Conservation (phyloP, 2,888 invertebrate species). For the Neocrepidodera transversa region DNA sequence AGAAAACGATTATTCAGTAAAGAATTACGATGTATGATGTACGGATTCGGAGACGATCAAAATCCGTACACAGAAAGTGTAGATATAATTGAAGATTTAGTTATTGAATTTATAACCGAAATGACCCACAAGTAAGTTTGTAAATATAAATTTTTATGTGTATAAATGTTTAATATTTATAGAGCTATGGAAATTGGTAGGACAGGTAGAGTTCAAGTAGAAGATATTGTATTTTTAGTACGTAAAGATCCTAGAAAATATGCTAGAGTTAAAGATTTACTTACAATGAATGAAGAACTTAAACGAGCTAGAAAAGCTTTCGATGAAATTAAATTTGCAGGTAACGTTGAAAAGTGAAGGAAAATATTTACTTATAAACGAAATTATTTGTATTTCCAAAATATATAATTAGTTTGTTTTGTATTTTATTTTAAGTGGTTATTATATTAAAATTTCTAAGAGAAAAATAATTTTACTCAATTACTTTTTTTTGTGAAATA, state of each 20-base stretch:
- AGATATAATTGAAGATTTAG: slow-evolving; percentile 95
- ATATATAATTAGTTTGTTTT: too few relatives aligned
- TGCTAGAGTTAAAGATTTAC: slow-evolving; percentile 93
- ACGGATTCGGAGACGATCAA: slow-evolving; percentile 99
- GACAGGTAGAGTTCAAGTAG: slow-evolving; percentile 96
- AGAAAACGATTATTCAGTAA: slow-evolving; percentile 89
- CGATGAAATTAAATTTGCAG: slow-evolving; percentile 97
- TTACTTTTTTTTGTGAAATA: too few relatives aligned
- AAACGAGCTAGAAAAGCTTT: slow-evolving; percentile 99
- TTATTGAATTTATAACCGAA: slow-evolving; percentile 96
- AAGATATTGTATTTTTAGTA: slow-evolving; percentile 96
- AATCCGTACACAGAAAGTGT: slow-evolving; percentile 99
- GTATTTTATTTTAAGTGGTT: too few relatives aligned
- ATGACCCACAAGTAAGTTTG: slow-evolving; percentile 81
- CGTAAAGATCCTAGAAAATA: slow-evolving; percentile 96
- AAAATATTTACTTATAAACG: too few relatives aligned
- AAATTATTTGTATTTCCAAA: too few relatives aligned
- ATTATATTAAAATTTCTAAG: too few relatives aligned
- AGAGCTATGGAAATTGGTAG: slow-evolving; percentile 97
- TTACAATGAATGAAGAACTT: slow-evolving; percentile 98
- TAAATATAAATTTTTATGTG: slow-evolving; percentile 16
- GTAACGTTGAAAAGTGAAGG: slow-evolving; percentile 62
- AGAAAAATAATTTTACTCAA: too few relatives aligned
- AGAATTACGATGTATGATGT: slow-evolving; percentile 98
- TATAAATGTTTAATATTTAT: slow-evolving; percentile 50